Base-by-base conservation (phyloP, 2,888 invertebrate genomes). In the Hypomecis atomaria region DNA sequence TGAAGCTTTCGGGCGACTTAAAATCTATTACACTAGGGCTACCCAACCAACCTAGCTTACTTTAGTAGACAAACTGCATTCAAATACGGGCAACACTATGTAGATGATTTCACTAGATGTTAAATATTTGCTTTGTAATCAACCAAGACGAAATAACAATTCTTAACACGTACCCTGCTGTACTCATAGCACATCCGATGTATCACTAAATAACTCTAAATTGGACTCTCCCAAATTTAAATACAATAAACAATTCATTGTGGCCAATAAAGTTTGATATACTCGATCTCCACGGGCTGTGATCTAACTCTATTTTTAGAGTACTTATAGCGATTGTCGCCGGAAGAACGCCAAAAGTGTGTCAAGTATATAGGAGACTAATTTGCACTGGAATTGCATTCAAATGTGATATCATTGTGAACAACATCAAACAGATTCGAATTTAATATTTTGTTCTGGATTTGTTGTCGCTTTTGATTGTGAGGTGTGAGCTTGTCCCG, bases 221-320 rank as follows among this genome's bases (percentile, higher is more conserved):
- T 47, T 34, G 5, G 48, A 5, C 42, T 47, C 57, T 34, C 57
- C 11, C 11, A 33, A 52, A 59, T 59, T 59, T 59, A 40, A 53
- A 59, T 59, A 59, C 59, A 59, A 59, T 59, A 45, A 53, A 59
- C 59, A 37, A 50, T 59, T 59, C 49, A 43, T 37, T 44, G 37
- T 7, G 1, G 33, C 33, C 54, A 43, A 54, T 54, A 36, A 54
- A 44, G 36, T 6, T 54, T 54, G n/a, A 54, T 54, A 9, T 5
- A 54, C 43, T 34, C 40, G 11, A 54, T n/a, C n/a, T 42, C 10
- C n/a, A 4, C n/a, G n/a, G 11, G 11, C 49, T 11, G 6, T n/a
- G n/a, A 33, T 34, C 4, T 11, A 54, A 13, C 11, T 36, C 8
- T 36, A 11, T 42, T 52, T 38, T 9, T 4, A 10, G 23, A 40